These are phyloP conservation scores for Halotydeus destructor DNA, from an alignment of 1,140 invertebrate species.

Conservation along the genomic window DNA sequence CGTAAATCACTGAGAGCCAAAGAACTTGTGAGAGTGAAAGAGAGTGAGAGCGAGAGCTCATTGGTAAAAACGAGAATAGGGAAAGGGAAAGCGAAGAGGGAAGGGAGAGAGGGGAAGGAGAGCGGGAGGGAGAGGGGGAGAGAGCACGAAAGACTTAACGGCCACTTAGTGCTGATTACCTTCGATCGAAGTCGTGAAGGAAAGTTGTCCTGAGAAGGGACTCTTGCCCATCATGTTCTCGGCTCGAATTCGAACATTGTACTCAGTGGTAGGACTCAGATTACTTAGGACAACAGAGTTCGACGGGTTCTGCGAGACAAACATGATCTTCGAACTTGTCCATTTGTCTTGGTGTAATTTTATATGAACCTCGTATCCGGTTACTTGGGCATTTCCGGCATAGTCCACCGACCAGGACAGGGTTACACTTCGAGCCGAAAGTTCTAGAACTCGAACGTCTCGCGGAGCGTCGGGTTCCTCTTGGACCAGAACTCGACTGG, in stretches of 20 bases:
- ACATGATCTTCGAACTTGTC: neutral
- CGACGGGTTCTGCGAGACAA: slow-evolving; percentile 1
- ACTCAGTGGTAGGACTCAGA: slow-evolving; percentile 67
- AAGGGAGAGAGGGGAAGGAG: too few relatives aligned
- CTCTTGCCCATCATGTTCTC: slow-evolving; percentile 82
- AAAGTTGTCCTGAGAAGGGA: slow-evolving; percentile 69
- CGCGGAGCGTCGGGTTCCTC: slow-evolving; percentile 18
- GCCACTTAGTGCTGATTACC: slow-evolving; percentile 22
- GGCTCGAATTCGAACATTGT: slow-evolving; percentile 73
- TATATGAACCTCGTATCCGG: slow-evolving; percentile 17
- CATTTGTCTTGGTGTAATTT: slow-evolving; percentile 1
- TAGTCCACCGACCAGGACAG: slow-evolving; percentile 17
- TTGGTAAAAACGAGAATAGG: slow-evolving; percentile 1
- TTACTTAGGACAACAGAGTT: slow-evolving; percentile 16
- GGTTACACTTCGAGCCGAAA: slow-evolving; percentile 15
- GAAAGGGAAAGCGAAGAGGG: slow-evolving; percentile 1
- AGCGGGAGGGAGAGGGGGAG: too few relatives aligned
- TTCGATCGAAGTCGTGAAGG: slow-evolving; percentile 83
- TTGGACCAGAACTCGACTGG: slow-evolving; percentile 24
- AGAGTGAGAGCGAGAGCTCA: slow-evolving; percentile 11
- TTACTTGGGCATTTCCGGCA: slow-evolving; percentile 19
- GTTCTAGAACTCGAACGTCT: slow-evolving; percentile 16
- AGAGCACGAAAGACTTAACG: neutral
- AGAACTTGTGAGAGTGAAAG: slow-evolving; percentile 10
- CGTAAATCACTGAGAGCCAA: too few relatives aligned